phyloP scores from a whole-genome alignment of 2,888 invertebrate species.

The Agrilus mali region DNA sequence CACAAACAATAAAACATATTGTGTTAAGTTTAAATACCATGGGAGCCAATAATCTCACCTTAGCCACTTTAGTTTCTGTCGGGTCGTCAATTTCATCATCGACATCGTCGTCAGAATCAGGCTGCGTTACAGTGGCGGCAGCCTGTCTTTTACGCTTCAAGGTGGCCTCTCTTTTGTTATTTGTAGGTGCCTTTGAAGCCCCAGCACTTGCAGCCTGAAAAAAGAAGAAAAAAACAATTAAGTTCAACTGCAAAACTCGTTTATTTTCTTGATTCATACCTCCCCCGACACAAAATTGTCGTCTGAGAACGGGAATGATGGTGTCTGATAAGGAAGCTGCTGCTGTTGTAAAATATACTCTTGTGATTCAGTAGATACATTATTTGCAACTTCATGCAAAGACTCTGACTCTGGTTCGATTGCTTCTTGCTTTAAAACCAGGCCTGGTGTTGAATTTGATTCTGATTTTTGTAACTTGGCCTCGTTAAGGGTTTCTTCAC shows the following conservation, averaged over 20 bases:
- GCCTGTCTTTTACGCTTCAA: conserved; percentile 26
- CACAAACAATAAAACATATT: too few species aligned
- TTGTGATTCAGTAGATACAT: conserved; percentile 13
- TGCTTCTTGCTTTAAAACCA: conserved; percentile 18
- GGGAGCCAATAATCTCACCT: conserved; percentile 18
- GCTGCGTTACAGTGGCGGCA: conserved; percentile 18
- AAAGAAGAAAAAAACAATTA: background rate
- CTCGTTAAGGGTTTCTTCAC: conserved; percentile 10
- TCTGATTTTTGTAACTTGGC: conserved; percentile 11
- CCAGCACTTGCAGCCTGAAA: conserved; percentile 1
- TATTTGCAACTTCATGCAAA: conserved; percentile 5
- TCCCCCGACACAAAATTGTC: conserved; percentile 3
- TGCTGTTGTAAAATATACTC: conserved; percentile 21
- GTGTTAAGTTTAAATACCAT: background rate
- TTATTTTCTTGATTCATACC: background rate
- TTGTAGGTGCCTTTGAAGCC: conserved; percentile 2
- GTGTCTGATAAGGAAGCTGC: conserved; percentile 17
- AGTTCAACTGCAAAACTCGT: background rate
- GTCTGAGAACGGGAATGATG: conserved; percentile 7
- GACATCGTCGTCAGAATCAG: conserved; percentile 17
- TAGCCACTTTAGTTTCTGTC: conserved; percentile 19
- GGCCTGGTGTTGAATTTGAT: conserved; percentile 13
- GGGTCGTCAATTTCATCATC: conserved; percentile 19
- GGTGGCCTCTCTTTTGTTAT: conserved; percentile 6
- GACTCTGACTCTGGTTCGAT: conserved; percentile 11